Base-by-base conservation (phyloP, 2,797 vertebrate species). In the Semaprochilodus insignis region DNA sequence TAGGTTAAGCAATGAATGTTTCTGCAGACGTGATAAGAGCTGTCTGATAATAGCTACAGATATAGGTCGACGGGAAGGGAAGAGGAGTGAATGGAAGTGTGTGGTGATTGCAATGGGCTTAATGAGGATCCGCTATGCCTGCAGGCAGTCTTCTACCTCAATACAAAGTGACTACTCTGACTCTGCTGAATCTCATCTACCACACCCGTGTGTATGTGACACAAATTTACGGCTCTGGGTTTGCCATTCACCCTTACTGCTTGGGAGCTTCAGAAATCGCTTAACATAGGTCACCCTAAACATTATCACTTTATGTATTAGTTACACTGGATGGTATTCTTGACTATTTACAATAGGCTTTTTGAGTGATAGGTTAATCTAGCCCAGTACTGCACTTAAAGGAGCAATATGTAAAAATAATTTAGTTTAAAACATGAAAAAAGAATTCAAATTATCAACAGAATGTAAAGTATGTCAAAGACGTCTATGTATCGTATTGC, bases 161-260 rank as follows among this genome's bases (percentile, higher is more conserved):
- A 67, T 78, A 82, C 52, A 67, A 62, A 71, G 73, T 75, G 80
- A 82, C 65, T 82, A 59, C 81, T 62, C 69, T 80, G 65, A 83
- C 83, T 82, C 25, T 82, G 78, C 60, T 75, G 67, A 86, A 84
- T 87, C 75, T 59, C 60, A 72, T 84, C 80, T 69, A 48, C 55
- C 66, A 34, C 74, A 70, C 44, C 15, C 63, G 21, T 52, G 65
- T 48, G 27, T 63, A 19, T 11, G 54, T 51, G 52, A 77, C 14
- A 76, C 60, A 16, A 48, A 83, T 55, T 44, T 21, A 21, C 65
- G 2, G 1, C 23, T 48, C 44, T 59, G 70, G 2, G 57, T 8
- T 21, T 21, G 25, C 25, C 27, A 4, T 19, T 55, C 23, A n/a
- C 19, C 25, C 40, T 55, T 40, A 67, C 40, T 54, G 31, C 10